Percentiles rank a stretch among this genome's conserved stretches.
Conservation (phyloP, 2,888 invertebrate species). For the Macropis europaea region DNA sequence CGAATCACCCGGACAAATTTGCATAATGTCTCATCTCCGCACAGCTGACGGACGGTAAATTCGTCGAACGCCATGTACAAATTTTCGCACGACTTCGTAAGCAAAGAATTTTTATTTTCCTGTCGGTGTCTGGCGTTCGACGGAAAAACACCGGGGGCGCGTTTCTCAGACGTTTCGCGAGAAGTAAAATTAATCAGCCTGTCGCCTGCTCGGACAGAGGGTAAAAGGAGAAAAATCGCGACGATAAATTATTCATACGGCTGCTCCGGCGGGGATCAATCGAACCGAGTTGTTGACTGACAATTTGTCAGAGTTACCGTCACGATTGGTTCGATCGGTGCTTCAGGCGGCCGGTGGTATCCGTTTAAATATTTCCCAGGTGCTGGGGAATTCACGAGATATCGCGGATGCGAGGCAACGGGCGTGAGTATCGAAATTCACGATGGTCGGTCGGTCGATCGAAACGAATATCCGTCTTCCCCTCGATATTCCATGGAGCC, state of each 20-base stretch:
- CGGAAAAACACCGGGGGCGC: too few species aligned
- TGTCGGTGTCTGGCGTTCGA: too few species aligned
- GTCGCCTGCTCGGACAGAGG: slow-evolving; percentile 16
- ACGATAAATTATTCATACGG: slow-evolving; percentile 55
- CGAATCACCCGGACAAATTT: too few species aligned
- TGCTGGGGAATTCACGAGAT: slow-evolving; percentile 21
- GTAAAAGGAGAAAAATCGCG: slow-evolving; percentile 54
- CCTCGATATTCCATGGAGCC: slow-evolving; percentile 21
- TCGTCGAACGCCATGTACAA: too few species aligned
- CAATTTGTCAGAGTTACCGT: slow-evolving; percentile 44
- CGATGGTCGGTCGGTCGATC: slow-evolving; percentile 24
- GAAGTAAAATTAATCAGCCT: slow-evolving; percentile 1
- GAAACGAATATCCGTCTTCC: slow-evolving; percentile 34
- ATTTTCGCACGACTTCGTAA: too few species aligned
- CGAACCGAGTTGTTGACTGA: slow-evolving; percentile 39
- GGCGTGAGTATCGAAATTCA: slow-evolving; percentile 35
- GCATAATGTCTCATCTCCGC: too few species aligned
- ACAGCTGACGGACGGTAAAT: too few species aligned
- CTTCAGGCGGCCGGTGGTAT: too few species aligned
- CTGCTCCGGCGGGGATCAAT: slow-evolving; percentile 40
- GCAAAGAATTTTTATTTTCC: too few species aligned
- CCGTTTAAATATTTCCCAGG: too few species aligned
- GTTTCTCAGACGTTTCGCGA: neutral
- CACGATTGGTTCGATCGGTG: too few species aligned
- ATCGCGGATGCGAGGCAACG: neutral